Percentiles rank a stretch among this genome's conserved stretches.
These are phyloP conservation scores for Sorex araneus DNA, from an alignment of 2,113 vertebrate genomes.

Conservation along the genomic window DNA sequence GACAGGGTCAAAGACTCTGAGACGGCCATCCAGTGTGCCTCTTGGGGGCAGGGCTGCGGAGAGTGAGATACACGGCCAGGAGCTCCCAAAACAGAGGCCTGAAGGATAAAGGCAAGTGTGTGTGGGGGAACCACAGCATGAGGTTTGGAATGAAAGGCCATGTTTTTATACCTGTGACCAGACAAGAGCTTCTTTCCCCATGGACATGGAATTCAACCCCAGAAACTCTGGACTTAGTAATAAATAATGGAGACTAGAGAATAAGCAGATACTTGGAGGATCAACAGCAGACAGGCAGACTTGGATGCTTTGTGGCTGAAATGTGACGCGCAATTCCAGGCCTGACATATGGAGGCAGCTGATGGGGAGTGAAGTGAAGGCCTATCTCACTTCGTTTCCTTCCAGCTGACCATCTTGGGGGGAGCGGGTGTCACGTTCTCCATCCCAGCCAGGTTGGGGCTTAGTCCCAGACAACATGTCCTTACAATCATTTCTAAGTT, in stretches of 20 bases:
- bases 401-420: background rate
- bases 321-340: background rate
- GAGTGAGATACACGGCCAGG: no score
- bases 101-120: background rate
- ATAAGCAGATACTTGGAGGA: background rate
- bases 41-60: background rate
- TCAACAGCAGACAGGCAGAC: background rate
- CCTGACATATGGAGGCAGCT: background rate
- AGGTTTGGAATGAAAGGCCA: background rate
- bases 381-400: no score
- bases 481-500: background rate
- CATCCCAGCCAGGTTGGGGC: background rate
- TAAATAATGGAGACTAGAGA: background rate
- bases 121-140: background rate
- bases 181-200: background rate
- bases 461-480: background rate
- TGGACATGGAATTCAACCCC: background rate
- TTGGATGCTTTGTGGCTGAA: constrained; percentile 1
- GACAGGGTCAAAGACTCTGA: background rate
- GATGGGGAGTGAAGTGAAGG: no score
- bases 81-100: background rate
- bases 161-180: background rate
- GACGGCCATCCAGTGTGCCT: background rate
- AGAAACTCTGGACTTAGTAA: background rate
- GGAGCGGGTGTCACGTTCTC: background rate